Percentiles rank a stretch among this genome's conserved stretches.
Evolutionary conservation across 2,888 invertebrate genomes (phyloP).

Genomic region (Xestia xanthographa): DNA sequence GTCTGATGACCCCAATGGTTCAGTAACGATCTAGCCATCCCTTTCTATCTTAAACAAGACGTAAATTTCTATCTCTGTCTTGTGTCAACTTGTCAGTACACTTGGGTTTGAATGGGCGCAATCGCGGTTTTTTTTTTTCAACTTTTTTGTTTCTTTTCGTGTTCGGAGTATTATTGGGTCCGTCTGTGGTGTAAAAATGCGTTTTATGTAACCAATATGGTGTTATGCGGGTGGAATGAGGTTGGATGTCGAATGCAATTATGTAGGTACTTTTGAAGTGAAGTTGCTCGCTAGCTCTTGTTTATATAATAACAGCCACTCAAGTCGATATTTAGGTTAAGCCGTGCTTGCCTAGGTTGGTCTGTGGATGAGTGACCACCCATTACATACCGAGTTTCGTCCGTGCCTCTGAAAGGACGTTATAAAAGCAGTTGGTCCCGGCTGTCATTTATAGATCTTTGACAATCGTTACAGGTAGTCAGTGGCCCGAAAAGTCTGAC

Average conservation of each 20-base stretch:
- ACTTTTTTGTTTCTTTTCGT: conserved; percentile 11
- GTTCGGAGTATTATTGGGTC: conserved; percentile 26
- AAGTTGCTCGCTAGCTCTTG: not conserved
- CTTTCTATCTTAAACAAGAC: conserved; percentile 13
- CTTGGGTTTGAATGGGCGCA: conserved; percentile 54
- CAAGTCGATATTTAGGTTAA: no score
- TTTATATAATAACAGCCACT: no score
- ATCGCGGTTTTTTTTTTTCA: conserved; percentile 49
- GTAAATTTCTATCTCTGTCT: conserved; percentile 35
- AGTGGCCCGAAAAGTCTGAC: no score
- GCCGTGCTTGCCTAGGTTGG: no score
- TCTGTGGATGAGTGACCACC: no score
- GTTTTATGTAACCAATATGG: conserved; percentile 48
- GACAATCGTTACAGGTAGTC: no score
- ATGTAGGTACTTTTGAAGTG: conserved; percentile 21
- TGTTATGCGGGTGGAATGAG: conserved; percentile 37
- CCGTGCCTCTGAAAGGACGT: no score
- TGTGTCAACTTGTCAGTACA: conserved; percentile 53
- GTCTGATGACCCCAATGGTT: conserved; percentile 63
- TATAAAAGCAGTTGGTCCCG: no score
- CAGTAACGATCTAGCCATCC: conserved; percentile 56
- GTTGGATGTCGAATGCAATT: not conserved
- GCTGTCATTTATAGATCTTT: no score
- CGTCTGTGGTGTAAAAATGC: conserved; percentile 46
- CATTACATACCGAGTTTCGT: no score